Evolutionary conservation across 92 coral and sea anemone species (phyloP).

Genomic region (Bergia sp.): DNA sequence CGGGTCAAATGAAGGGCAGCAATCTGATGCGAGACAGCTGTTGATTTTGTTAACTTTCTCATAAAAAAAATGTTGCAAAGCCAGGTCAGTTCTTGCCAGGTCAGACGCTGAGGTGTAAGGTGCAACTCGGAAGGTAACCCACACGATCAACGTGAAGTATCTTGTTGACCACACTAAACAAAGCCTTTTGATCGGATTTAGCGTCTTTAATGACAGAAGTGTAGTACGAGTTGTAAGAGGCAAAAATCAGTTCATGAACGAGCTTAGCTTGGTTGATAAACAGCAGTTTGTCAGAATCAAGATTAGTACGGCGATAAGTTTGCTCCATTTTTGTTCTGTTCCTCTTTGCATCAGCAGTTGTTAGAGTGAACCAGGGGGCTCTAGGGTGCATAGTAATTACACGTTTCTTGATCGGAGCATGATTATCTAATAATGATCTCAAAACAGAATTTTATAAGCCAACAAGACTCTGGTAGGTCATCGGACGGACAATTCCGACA

Average conservation of each 20-base stretch:
- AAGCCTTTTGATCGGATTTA: background rate
- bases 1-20: background rate
- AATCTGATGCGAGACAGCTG: too few relatives aligned
- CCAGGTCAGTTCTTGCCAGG: background rate
- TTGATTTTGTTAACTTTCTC: background rate
- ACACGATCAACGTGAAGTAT: background rate
- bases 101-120: background rate
- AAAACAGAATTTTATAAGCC: background rate
- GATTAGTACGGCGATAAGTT: too few relatives aligned
- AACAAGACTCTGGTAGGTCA: background rate
- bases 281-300: too few relatives aligned
- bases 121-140: background rate
- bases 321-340: background rate
- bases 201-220: background rate
- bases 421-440: background rate
- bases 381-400: too few relatives aligned
- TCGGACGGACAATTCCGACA: too few relatives aligned
- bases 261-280: background rate
- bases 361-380: background rate
- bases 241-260: background rate
- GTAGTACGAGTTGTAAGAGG: background rate
- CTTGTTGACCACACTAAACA: too few relatives aligned
- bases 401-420: too few relatives aligned
- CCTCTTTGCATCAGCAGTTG: background rate
- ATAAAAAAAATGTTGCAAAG: background rate